Evolutionary conservation across 2,888 invertebrate genomes (phyloP).

Genomic region (Bugula neritina): DNA sequence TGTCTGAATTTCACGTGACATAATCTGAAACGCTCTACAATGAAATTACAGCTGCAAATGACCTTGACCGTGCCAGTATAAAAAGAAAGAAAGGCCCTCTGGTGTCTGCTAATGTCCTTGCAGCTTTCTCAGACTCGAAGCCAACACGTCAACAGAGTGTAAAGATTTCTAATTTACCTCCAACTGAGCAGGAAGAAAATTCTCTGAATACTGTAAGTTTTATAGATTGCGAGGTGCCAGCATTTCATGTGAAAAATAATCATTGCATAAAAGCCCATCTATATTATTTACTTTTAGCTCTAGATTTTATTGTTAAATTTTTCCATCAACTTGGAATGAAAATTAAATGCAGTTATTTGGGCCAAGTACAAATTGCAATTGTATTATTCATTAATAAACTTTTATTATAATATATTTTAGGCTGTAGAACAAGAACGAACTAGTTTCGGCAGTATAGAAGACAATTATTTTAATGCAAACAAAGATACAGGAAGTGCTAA

Average conservation of each 20-base stretch:
- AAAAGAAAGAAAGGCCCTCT: not conserved
- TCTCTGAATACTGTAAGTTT: not conserved
- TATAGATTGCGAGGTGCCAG: no score
- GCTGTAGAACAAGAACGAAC: not conserved
- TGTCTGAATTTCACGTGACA: no score
- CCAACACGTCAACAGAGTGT: not conserved
- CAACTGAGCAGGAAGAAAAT: not conserved
- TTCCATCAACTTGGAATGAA: not conserved
- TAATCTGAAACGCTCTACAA: no score
- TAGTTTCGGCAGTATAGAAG: constrained; percentile 3
- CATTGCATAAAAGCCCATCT: not conserved
- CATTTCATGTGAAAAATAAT: no score
- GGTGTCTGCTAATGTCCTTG: not conserved
- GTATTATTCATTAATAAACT: no score
- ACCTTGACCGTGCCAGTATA: constrained; percentile 7
- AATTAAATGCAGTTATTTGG: not conserved
- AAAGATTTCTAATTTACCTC: not conserved
- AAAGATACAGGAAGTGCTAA: not conserved
- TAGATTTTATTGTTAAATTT: not conserved
- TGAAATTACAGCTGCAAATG: no score
- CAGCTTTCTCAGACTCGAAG: no score
- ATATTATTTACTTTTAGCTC: not conserved
- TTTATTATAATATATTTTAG: not conserved
- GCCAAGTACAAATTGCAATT: no score
- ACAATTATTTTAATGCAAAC: constrained; percentile 13